These are phyloP conservation scores for Jacana jacana DNA, from an alignment of 2,113 vertebrate genomes.

Conservation along the genomic window DNA sequence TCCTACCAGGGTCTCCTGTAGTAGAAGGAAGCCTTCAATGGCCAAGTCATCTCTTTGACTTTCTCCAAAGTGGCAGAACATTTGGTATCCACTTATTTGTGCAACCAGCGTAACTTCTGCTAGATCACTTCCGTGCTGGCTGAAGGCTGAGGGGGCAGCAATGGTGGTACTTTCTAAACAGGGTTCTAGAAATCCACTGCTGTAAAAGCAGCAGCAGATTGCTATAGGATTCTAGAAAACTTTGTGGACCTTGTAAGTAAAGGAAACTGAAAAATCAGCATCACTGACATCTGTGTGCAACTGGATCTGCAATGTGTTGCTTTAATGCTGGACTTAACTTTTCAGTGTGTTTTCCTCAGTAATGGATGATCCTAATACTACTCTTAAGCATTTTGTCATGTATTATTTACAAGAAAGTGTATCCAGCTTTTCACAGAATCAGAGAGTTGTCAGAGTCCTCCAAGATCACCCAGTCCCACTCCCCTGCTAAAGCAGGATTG, in stretches of 20 bases:
- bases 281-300: background rate
- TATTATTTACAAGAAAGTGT: background rate
- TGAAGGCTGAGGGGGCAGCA: background rate
- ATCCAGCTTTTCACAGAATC: background rate
- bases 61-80: background rate
- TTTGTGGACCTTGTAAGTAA: background rate
- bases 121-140: background rate
- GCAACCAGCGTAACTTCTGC: background rate
- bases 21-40: background rate
- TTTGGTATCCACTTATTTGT: background rate
- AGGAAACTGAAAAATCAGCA: background rate
- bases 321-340: background rate
- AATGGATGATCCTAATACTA: background rate
- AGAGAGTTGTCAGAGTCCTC: too few relatives aligned
- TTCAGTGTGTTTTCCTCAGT: background rate
- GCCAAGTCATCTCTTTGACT: background rate
- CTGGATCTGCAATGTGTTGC: background rate
- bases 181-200: background rate
- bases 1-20: background rate
- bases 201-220: background rate
- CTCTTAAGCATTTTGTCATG: background rate
- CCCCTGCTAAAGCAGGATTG: too few relatives aligned
- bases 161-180: background rate
- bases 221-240: background rate
- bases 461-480: too few relatives aligned